Conservation (phyloP, 2,888 invertebrate genomes). For the Synergus laeviventris region DNA sequence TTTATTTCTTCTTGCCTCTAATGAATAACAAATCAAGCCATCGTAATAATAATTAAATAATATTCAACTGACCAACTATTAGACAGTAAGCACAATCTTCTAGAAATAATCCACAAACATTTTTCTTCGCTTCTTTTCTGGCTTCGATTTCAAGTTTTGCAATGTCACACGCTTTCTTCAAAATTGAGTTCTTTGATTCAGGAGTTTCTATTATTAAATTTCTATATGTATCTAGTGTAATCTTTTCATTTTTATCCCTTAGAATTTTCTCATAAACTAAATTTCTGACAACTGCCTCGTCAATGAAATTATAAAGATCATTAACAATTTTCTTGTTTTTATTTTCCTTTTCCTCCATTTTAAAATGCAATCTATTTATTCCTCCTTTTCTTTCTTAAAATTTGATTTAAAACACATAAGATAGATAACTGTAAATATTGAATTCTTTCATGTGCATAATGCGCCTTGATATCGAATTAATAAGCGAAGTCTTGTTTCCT, state of each 20-base stretch:
- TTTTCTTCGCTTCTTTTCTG: neutral
- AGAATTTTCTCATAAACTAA: neutral
- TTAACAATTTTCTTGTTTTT: conserved; percentile 42
- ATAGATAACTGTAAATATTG: neutral
- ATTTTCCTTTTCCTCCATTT: conserved; percentile 42
- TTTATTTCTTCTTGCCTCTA: neutral
- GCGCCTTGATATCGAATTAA: conserved; percentile 5
- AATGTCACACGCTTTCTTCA: neutral
- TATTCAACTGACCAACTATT: neutral
- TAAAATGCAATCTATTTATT: neutral
- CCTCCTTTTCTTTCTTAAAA: neutral
- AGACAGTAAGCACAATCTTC: neutral
- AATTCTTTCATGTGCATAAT: neutral
- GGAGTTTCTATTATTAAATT: conserved; percentile 11
- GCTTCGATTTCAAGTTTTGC: conserved; percentile 5
- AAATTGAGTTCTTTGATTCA: conserved; percentile 7
- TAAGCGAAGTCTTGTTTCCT: neutral
- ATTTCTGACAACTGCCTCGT: neutral
- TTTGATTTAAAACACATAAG: neutral
- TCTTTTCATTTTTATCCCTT: neutral
- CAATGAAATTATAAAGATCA: conserved; percentile 28
- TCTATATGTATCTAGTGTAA: neutral
- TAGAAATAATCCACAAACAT: neutral
- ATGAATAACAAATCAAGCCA: neutral
- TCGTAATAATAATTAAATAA: neutral